These are phyloP conservation scores for Cyclophora albipunctata DNA, from an alignment of 2,888 invertebrate genomes.

Conservation along the genomic window DNA sequence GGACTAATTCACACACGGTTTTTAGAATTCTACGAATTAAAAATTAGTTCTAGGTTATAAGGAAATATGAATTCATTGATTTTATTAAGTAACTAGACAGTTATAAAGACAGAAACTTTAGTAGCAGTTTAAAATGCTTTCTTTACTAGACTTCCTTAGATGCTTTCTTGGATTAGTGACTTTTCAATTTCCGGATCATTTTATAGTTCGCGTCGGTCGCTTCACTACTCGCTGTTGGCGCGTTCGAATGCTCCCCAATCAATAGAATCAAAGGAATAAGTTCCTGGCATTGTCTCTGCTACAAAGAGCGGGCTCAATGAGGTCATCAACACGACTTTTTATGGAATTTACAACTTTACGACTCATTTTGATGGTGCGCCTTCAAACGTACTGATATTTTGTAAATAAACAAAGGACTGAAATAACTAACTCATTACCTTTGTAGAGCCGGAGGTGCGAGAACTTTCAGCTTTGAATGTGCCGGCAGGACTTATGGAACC, in stretches of 20 bases:
- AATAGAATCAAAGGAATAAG: conserved; percentile 39
- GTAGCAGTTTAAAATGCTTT: no score
- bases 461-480: conserved; percentile 45
- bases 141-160: no score
- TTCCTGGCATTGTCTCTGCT: conserved; percentile 64
- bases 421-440: conserved; percentile 73
- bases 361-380: conserved; percentile 74
- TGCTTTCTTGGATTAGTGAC: no score
- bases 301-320: conserved; percentile 67
- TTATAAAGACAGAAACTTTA: no score
- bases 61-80: no score
- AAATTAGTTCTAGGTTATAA: no score
- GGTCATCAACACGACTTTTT: conserved; percentile 75
- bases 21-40: no score
- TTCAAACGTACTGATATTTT: conserved; percentile 76
- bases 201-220: not conserved
- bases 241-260: conserved; percentile 39
- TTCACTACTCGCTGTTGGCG: no score
- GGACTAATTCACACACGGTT: no score
- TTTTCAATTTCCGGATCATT: not conserved
- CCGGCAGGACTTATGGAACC: conserved; percentile 32
- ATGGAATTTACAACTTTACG: conserved; percentile 73
- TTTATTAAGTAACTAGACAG: no score
- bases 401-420: conserved; percentile 74
- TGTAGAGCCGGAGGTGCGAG: conserved; percentile 64